Evolutionary conservation across 2,888 invertebrate species (phyloP), one percentile per base, ranked within the genome.

Genomic region (Drosophila meridiana): DNA sequence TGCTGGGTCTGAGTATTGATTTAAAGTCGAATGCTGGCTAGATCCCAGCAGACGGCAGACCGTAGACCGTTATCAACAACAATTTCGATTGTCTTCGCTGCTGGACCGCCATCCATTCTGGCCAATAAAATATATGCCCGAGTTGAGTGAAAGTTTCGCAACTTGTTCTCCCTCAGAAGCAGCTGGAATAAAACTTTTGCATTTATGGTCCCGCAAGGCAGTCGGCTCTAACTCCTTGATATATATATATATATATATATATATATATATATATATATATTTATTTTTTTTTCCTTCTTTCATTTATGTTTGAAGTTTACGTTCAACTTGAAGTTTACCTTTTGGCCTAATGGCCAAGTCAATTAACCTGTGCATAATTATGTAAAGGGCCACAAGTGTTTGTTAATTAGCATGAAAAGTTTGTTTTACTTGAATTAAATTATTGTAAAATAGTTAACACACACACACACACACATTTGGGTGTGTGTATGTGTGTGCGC

Each of bases 351-450:
- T 78, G 63, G 36, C 59, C 60, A 61, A 74, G 60, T 60, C 60
- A 71, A 71, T 66, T 71, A 75, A 69, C 56, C 60, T 52, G 28
- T 50, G 69, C 53, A 50, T 70, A 64, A 48, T 62, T 74, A 53
- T 47, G 52, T 20, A 50, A 62, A 13, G 32, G 20, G 1, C 9
- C 7, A 36, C 28, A 32, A 28, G 47, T 48, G 75, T 50, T 57
- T 64, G 67, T 79, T 79, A 67, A 73, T 70, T 79, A 68, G 58
- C 38, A 69, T 13, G 40, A 48, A 58, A 61, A 63, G 61, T 60
- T 76, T 47, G 38, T 30, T 66, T 42, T 3, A 36, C 13, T 32
- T 40, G 43, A 36, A 30, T 38, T 32, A 58, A 76, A 64, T 57
- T 53, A 48, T 64, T 43, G 30, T 32, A 48, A 61, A 76, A 48